These are phyloP conservation scores for Aspidiotus destructor DNA, from an alignment of 2,888 invertebrate species.

Conservation along the genomic window DNA sequence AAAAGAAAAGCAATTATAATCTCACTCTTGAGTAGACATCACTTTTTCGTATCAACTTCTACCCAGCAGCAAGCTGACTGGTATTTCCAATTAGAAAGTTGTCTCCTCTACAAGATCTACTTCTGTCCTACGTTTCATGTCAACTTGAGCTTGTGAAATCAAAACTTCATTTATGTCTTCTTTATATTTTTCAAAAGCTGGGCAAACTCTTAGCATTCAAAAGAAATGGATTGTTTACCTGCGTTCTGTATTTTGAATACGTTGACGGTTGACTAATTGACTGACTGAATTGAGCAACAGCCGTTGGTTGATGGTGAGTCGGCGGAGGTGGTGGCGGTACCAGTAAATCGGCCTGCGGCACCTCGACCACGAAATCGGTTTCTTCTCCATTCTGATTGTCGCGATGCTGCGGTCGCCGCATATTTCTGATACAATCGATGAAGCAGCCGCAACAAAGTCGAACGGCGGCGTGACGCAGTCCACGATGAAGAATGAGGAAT, in stretches of 20 bases:
- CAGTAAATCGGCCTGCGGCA: constrained; percentile 26
- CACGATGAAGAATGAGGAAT: constrained; percentile 67
- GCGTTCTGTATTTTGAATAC: constrained; percentile 7
- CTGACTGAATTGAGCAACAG: constrained; percentile 23
- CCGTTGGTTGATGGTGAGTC: constrained; percentile 7
- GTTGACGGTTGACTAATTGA: constrained; percentile 25
- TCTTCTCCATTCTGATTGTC: neutral
- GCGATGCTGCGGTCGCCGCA: neutral
- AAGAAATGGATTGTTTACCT: constrained; percentile 1
- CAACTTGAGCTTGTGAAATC: too few relatives aligned
- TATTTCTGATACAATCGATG: constrained; percentile 42
- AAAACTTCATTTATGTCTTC: too few relatives aligned
- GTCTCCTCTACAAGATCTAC: too few relatives aligned
- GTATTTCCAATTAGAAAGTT: too few relatives aligned
- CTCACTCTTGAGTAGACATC: too few relatives aligned
- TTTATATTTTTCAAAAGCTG: too few relatives aligned
- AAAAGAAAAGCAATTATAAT: too few relatives aligned
- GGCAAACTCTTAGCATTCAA: too few relatives aligned
- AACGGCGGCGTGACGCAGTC: constrained; percentile 59
- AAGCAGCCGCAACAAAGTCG: constrained; percentile 68
- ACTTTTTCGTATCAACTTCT: too few relatives aligned
- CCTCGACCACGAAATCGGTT: constrained; percentile 29
- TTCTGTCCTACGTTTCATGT: too few relatives aligned
- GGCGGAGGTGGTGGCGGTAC: constrained; percentile 31
- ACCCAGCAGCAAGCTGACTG: too few relatives aligned